Evolutionary conservation across 1,140 invertebrate species (phyloP).

Genomic region (Portunus trituberculatus): DNA sequence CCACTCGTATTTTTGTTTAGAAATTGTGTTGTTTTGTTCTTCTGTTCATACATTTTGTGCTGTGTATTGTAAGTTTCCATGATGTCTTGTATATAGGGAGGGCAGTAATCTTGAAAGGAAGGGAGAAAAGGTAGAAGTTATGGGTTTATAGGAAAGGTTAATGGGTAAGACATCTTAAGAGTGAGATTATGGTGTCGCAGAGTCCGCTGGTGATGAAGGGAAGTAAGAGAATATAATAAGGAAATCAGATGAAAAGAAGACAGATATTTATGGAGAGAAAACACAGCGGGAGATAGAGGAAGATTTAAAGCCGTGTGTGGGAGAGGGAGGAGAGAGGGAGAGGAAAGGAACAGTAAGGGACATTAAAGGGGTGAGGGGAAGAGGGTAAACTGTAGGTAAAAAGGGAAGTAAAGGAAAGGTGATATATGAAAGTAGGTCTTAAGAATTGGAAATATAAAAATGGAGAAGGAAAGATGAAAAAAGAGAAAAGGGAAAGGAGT

Average conservation of each 20-base stretch:
- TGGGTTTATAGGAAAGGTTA: background rate
- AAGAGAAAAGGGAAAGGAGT: too few species aligned
- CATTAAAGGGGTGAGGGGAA: background rate
- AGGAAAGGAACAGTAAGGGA: background rate
- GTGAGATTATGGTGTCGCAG: too few species aligned
- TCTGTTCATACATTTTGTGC: background rate
- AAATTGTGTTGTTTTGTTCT: background rate
- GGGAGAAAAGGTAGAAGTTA: background rate
- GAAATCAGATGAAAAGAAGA: background rate
- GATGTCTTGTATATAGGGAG: background rate
- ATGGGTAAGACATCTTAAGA: background rate
- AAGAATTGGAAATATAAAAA: too few species aligned
- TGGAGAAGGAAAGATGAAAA: too few species aligned
- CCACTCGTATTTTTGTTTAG: background rate
- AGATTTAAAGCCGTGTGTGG: background rate
- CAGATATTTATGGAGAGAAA: background rate
- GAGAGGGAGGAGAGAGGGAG: background rate
- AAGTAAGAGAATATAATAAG: conserved; percentile 14
- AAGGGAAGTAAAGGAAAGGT: background rate
- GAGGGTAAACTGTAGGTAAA: background rate
- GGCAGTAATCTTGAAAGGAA: background rate
- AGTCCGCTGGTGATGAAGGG: background rate
- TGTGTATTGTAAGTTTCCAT: background rate
- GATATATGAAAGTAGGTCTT: too few species aligned
- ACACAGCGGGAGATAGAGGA: background rate